A percentile compares a stretch with the other conserved stretches of the same genome.
Conservation (phyloP, 2,113 vertebrate species). For the Apteryx owenii region DNA sequence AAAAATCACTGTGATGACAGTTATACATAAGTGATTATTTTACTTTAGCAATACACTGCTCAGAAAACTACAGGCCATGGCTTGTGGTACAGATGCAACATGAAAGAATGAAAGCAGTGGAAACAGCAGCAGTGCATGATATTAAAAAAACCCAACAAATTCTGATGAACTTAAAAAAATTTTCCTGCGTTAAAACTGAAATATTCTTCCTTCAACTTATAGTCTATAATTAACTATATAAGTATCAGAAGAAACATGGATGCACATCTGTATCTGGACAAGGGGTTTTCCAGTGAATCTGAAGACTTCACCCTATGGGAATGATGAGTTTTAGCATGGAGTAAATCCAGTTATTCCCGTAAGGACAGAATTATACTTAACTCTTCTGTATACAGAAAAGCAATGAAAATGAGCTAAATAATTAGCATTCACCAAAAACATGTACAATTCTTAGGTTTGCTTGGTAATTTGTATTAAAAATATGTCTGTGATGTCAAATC, state of each 20-base stretch:
- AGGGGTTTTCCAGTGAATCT: background rate
- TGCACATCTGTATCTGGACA: background rate
- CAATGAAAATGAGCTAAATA: conserved; percentile 38
- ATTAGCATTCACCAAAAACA: background rate
- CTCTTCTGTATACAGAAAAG: background rate
- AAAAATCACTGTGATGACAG: background rate
- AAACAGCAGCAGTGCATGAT: conserved; percentile 33
- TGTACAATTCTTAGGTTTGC: background rate
- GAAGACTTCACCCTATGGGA: background rate
- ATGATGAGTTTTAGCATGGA: background rate
- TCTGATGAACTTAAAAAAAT: background rate
- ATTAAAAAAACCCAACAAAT: background rate
- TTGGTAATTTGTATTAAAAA: conserved; percentile 31
- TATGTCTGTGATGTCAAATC: background rate
- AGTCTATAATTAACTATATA: background rate
- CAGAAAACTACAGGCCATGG: conserved; percentile 16
- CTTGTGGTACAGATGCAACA: background rate
- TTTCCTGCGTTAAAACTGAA: background rate
- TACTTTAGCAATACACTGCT: background rate
- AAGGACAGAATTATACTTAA: background rate
- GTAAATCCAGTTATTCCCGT: conserved; percentile 24
- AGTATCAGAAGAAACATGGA: background rate
- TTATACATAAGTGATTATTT: background rate
- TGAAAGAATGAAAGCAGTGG: conserved; percentile 45
- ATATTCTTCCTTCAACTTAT: background rate